Evolutionary conservation across 2,797 vertebrate genomes (phyloP).

Genomic region (Argya squamiceps): DNA sequence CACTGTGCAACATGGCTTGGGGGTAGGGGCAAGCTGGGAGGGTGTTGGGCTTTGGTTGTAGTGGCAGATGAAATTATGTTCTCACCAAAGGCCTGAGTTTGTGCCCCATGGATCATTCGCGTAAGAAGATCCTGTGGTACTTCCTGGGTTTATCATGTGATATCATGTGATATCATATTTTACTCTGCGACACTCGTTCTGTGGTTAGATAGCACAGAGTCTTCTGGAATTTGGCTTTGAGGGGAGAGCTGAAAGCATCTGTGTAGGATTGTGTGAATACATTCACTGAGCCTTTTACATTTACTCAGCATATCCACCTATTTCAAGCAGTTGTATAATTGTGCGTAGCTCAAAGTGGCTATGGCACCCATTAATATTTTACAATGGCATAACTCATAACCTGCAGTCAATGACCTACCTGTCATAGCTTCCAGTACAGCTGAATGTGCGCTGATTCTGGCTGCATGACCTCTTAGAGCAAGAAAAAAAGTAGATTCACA

Average conservation of each 20-base stretch:
- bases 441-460: not conserved
- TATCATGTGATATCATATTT: too few relatives aligned
- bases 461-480: not conserved
- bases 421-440: not conserved
- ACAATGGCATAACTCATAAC: not conserved
- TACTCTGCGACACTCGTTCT: not conserved
- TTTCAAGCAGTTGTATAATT: not conserved
- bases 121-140: not conserved
- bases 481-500: not conserved
- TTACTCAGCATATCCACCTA: not conserved
- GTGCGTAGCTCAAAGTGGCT: not conserved
- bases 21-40: not conserved
- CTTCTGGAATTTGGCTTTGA: not conserved
- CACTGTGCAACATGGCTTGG: not conserved
- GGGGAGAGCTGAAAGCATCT: not conserved
- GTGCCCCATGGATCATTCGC: not conserved
- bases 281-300: not conserved
- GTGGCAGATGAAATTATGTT: not conserved
- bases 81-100: not conserved
- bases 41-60: not conserved
- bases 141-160: not conserved
- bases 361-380: not conserved
- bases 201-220: fast-evolving
- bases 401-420: not conserved
- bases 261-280: not conserved